A percentile compares a stretch with the other conserved stretches of the same genome.
Conservation (phyloP, 2,113 vertebrate species). For the Hiodon tergisus region DNA sequence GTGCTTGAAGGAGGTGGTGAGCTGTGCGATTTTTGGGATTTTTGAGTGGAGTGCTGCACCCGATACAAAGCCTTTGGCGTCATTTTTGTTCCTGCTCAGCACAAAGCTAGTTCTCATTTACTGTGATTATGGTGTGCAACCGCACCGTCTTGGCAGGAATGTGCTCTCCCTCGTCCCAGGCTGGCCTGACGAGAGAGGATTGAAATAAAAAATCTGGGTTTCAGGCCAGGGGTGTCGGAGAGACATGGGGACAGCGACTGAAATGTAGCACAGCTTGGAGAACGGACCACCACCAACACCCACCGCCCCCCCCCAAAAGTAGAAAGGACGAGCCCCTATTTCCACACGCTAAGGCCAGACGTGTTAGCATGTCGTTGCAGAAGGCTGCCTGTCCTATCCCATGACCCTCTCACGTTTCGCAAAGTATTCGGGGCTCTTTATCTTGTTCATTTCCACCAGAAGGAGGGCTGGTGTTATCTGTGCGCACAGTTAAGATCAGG, state of each 20-base stretch:
- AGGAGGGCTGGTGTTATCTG: neutral
- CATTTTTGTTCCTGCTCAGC: neutral
- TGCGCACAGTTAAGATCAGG: neutral
- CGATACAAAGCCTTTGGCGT: neutral
- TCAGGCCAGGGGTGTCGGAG: neutral
- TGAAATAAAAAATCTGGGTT: neutral
- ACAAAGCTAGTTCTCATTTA: conserved; percentile 5
- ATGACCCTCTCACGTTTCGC: too few species aligned
- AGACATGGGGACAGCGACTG: too few species aligned
- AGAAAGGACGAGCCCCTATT: too few species aligned
- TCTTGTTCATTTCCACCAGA: neutral
- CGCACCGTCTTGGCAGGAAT: conserved; percentile 15
- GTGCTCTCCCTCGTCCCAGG: conserved; percentile 4
- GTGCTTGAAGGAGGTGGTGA: neutral
- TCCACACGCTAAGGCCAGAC: neutral
- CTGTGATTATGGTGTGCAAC: conserved; percentile 3
- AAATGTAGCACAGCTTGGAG: too few species aligned
- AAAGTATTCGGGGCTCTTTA: neutral
- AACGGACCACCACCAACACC: too few species aligned
- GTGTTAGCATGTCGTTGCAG: neutral
- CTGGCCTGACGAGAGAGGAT: neutral
- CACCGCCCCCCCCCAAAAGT: too few species aligned
- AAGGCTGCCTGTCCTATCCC: too few species aligned
- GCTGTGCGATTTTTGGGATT: neutral
- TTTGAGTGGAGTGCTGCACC: neutral